These are phyloP conservation scores for Phyllotreta cruciferae DNA, from an alignment of 2,888 invertebrate species.

Conservation along the genomic window DNA sequence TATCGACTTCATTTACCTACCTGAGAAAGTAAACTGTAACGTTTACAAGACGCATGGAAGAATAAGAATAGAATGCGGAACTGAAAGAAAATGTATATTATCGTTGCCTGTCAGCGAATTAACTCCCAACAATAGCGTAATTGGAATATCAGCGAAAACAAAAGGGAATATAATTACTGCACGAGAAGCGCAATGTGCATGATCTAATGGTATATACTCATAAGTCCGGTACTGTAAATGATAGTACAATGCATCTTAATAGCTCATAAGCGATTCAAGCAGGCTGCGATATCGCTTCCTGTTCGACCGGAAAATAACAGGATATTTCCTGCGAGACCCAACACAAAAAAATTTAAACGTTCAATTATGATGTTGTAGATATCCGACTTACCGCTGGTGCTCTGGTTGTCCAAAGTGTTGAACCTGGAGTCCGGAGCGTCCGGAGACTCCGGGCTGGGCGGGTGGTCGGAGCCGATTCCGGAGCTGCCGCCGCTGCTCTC, in stretches of 20 bases:
- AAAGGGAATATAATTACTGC: constrained; percentile 31
- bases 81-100: constrained; percentile 10
- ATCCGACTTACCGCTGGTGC: constrained; percentile 67
- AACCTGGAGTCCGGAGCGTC: constrained; percentile 58
- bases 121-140: constrained; percentile 30
- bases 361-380: background rate
- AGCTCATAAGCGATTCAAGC: constrained; percentile 24
- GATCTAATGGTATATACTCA: too few species aligned
- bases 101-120: constrained; percentile 26
- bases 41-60: constrained; percentile 11
- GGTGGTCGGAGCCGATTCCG: constrained; percentile 88
- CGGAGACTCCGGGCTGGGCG: constrained; percentile 77
- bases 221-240: background rate
- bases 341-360: too few species aligned
- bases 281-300: constrained; percentile 13
- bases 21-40: constrained; percentile 22
- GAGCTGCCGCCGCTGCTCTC: constrained; percentile 75
- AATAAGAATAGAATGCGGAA: constrained; percentile 17
- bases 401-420: constrained; percentile 66
- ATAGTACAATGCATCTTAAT: constrained; percentile 5
- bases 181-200: constrained; percentile 12
- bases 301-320: constrained; percentile 21
- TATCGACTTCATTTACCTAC: constrained; percentile 11
- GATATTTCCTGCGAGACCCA: constrained; percentile 13
- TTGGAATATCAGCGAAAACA: constrained; percentile 27